A percentile compares a stretch with the other conserved stretches of the same genome.
These are phyloP conservation scores for Oreochromis tanganicae DNA, from an alignment of 2,113 vertebrate species.

Conservation along the genomic window DNA sequence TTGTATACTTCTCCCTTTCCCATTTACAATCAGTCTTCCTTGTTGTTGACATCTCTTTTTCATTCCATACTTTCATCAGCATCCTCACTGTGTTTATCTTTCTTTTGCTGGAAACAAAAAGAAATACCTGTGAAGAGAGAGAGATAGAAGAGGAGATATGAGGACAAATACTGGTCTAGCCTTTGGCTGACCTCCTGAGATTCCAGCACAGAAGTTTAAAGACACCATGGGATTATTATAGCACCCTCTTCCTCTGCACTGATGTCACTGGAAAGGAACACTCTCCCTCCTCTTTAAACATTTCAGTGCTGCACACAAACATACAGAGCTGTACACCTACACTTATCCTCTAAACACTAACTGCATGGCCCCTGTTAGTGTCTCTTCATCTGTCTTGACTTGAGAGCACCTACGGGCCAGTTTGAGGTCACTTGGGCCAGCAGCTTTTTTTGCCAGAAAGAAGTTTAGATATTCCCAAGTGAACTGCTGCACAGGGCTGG, in stretches of 20 bases:
- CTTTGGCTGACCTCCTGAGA: conserved; percentile 40
- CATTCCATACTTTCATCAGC: neutral
- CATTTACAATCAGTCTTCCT: neutral
- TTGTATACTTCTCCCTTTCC: neutral
- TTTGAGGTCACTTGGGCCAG: neutral
- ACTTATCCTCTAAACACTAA: neutral
- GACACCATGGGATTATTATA: neutral
- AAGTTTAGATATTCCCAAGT: neutral
- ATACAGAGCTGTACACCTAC: neutral
- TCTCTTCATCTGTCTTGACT: neutral
- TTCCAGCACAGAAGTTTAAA: conserved; percentile 13
- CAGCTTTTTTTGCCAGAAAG: neutral
- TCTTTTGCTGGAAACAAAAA: neutral
- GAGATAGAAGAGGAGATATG: neutral
- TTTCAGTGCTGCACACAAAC: conserved; percentile 1
- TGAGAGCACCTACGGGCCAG: neutral
- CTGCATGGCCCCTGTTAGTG: neutral
- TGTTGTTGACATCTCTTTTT: neutral
- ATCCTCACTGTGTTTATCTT: neutral
- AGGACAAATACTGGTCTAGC: conserved; percentile 25
- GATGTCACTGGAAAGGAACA: conserved; percentile 33
- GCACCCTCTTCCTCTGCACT: conserved; percentile 12
- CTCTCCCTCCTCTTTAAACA: conserved; percentile 29
- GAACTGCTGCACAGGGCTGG: neutral
- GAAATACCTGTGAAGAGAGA: neutral